phyloP scores from a whole-genome alignment of 2,888 invertebrate genomes.

The Drosophila hamatofila region DNA sequence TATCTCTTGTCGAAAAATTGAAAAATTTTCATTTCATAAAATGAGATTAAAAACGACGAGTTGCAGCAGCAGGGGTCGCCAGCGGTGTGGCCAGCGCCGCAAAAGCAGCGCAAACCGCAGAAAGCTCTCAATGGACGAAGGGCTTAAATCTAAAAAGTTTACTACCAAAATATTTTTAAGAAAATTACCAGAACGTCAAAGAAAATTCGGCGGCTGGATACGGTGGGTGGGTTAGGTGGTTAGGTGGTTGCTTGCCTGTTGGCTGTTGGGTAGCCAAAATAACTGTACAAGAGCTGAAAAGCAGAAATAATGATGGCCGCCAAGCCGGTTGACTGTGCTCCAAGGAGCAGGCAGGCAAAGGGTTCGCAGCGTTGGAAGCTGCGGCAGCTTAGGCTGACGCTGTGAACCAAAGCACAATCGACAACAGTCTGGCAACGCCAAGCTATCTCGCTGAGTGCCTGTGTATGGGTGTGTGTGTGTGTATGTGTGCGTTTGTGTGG shows the following conservation, averaged over 20 bases:
- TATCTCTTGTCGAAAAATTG: slow-evolving; percentile 80
- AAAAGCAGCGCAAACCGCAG: slow-evolving; percentile 66
- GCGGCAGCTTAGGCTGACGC: slow-evolving; percentile 47
- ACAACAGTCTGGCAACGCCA: slow-evolving; percentile 72
- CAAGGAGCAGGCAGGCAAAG: slow-evolving; percentile 33
- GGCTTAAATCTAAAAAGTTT: slow-evolving; percentile 77
- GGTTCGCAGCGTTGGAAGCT: slow-evolving; percentile 44
- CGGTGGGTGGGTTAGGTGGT: not conserved
- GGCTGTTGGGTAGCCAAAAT: slow-evolving; percentile 23
- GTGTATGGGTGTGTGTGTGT: slow-evolving; percentile 33
- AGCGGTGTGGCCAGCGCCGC: slow-evolving; percentile 18
- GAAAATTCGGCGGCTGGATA: slow-evolving; percentile 33
- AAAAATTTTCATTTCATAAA: slow-evolving; percentile 81
- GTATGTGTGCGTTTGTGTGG: slow-evolving; percentile 32
- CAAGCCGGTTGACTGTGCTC: slow-evolving; percentile 38
- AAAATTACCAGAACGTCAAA: slow-evolving; percentile 71
- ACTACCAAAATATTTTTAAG: slow-evolving; percentile 76
- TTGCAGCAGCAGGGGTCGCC: not conserved
- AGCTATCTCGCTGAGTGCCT: slow-evolving; percentile 28
- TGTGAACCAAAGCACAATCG: slow-evolving; percentile 36
- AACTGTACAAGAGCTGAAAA: slow-evolving; percentile 55
- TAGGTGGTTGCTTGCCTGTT: too few relatives aligned
- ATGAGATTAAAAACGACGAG: slow-evolving; percentile 74
- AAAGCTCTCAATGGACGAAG: slow-evolving; percentile 65
- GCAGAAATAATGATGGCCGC: slow-evolving; percentile 75